A percentile compares a stretch with the other conserved stretches of the same genome.
Conservation (phyloP, 2,888 invertebrate species). For the Andricus curvator region DNA sequence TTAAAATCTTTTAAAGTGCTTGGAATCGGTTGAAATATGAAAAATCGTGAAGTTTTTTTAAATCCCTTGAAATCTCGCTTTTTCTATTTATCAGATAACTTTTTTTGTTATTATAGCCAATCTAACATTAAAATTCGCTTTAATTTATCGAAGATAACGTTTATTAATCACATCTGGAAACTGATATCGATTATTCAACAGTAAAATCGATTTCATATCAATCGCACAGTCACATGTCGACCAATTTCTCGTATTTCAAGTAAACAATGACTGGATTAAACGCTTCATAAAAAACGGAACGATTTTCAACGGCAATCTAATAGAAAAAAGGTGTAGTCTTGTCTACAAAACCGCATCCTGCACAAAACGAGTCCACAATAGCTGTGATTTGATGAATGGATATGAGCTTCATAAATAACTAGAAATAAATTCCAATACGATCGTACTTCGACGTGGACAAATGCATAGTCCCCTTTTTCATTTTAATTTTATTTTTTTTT, state of each 20-base stretch:
- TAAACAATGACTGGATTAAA: conserved; percentile 28
- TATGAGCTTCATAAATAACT: conserved; percentile 40
- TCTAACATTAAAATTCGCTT: too few relatives aligned
- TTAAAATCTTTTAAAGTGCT: too few relatives aligned
- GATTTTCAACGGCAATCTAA: conserved; percentile 18
- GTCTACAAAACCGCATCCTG: conserved; percentile 22
- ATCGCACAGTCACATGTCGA: conserved; percentile 22
- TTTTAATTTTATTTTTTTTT: background rate
- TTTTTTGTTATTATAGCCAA: too few relatives aligned
- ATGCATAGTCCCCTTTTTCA: background rate
- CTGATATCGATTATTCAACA: conserved; percentile 24
- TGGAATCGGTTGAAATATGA: too few relatives aligned
- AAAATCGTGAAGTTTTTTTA: too few relatives aligned
- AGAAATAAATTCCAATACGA: conserved; percentile 20
- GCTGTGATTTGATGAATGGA: conserved; percentile 35
- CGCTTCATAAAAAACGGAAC: conserved; percentile 26
- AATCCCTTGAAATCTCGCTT: too few relatives aligned
- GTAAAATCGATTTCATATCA: conserved; percentile 6
- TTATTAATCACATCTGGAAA: conserved; percentile 6
- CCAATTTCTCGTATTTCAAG: conserved; percentile 32
- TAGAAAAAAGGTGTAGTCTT: conserved; percentile 30
- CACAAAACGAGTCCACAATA: conserved; percentile 15
- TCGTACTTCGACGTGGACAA: conserved; percentile 30
- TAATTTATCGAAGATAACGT: background rate
- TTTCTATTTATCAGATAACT: too few relatives aligned